Base-by-base conservation (phyloP, 2,113 vertebrate genomes). In the Piprites chloris region DNA sequence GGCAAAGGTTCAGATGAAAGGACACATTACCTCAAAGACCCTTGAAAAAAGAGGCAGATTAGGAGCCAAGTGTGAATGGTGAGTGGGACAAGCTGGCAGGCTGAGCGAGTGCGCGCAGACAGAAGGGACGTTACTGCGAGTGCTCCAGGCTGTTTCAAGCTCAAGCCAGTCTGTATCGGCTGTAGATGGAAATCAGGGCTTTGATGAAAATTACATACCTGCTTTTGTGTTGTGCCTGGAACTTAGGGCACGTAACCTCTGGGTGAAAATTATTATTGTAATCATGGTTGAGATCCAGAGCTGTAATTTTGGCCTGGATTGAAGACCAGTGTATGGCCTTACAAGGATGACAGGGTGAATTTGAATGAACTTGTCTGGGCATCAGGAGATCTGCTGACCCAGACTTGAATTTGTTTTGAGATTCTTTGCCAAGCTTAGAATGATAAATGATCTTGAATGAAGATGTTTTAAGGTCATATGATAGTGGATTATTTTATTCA, bases 311-410 rank as follows among this genome's bases (percentile, higher is more conserved):
- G 35, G 49, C 37, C 41, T 88, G 83, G 67, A 49, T 58, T 2
- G 0, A n/a, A 69, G 41, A 88, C 17, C 22, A 42, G 0, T 0
- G 1, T 28, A 18, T 37, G 35, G 24, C 3, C 21, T 85, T 75
- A 22, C 0, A 63, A 30, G 74, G 56, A 52, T 42, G 12, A 50
- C 1, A 11, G 7, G 21, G 10, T 78, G 55, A 44, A 42, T 72
- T 27, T 65, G 16, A 72, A 35, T 27, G 42, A 66, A 56, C 39
- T 78, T 88, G 47, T 20, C 44, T 44, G 53, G n/a, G 39, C 28
- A 23, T 11, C 26, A 67, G n/a, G 39, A 2, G 10, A 35, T 41
- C 6, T 78, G 30, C 42, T 89, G 52, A 74, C 63, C 30, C 53
- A 41, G 39, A 42, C 18, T 63, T 67, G 6, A 50, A 42, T 91